Conservation (phyloP, 2,113 vertebrate genomes). For the Austrofundulus limnaeus region DNA sequence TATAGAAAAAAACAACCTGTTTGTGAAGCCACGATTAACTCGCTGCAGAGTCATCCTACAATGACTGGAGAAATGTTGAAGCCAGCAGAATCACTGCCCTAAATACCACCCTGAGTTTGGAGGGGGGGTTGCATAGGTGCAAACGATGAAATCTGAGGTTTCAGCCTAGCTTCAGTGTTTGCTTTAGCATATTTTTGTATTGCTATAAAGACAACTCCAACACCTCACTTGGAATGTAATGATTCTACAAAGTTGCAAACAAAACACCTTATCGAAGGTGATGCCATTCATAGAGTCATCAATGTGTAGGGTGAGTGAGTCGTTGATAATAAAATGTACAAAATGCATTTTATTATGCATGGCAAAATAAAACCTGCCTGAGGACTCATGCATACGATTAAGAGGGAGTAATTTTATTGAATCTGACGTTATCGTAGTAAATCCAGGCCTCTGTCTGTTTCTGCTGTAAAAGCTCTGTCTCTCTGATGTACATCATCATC, state of each 20-base stretch:
- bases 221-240: constrained; percentile 43
- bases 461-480: constrained; percentile 54
- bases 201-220: constrained; percentile 35
- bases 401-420: constrained; percentile 51
- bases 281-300: constrained; percentile 11
- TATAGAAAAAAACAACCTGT: no score
- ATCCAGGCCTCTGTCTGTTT: constrained; percentile 64
- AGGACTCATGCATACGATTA: constrained; percentile 14
- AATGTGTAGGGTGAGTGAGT: neutral
- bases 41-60: neutral
- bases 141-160: constrained; percentile 26
- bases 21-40: neutral
- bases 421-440: constrained; percentile 64
- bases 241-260: constrained; percentile 2
- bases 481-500: constrained; percentile 63
- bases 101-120: constrained; percentile 54
- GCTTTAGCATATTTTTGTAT: constrained; percentile 20
- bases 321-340: neutral
- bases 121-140: constrained; percentile 61
- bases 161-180: neutral
- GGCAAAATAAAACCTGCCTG: neutral
- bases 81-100: constrained; percentile 2
- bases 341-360: neutral
- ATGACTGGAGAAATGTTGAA: neutral
- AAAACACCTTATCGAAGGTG: constrained; percentile 1